A percentile compares a stretch with the other conserved stretches of the same genome.
Evolutionary conservation across 2,113 vertebrate species (phyloP).

Genomic region (Atlantisia rogersi): DNA sequence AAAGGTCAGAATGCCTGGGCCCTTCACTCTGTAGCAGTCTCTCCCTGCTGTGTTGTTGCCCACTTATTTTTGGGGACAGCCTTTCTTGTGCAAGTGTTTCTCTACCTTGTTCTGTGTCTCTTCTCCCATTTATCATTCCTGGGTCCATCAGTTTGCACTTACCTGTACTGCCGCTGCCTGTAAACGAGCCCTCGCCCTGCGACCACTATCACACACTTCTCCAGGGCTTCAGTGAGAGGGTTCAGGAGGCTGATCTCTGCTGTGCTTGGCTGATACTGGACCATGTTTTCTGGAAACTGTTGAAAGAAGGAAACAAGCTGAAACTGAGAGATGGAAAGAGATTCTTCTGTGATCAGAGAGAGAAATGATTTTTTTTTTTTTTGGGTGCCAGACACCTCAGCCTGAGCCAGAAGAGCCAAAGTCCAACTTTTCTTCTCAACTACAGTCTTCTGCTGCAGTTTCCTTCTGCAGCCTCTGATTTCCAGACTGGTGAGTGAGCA

Average conservation of each 20-base stretch:
- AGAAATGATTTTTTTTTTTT: neutral
- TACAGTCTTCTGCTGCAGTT: neutral
- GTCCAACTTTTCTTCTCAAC: neutral
- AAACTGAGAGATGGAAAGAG: neutral
- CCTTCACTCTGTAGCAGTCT: neutral
- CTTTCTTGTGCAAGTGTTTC: neutral
- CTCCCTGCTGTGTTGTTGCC: neutral
- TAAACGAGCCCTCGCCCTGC: conserved; percentile 77
- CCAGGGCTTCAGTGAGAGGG: conserved; percentile 61
- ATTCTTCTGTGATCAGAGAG: neutral
- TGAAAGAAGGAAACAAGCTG: conserved; percentile 11
- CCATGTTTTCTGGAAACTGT: conserved; percentile 66
- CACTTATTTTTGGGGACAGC: neutral
- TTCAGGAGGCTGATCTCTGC: conserved; percentile 77
- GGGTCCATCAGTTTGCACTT: neutral
- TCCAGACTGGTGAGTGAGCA: neutral
- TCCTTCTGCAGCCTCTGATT: neutral
- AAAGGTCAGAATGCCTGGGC: neutral
- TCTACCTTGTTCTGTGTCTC: neutral
- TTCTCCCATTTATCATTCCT: neutral
- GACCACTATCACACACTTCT: conserved; percentile 72
- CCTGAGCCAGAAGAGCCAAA: neutral
- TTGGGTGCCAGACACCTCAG: neutral
- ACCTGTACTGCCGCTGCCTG: conserved; percentile 72
- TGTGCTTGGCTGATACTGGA: neutral